A percentile compares a stretch with the other conserved stretches of the same genome.
Evolutionary conservation across 2,888 invertebrate species (phyloP).

Genomic region (Amphimallon solstitiale): DNA sequence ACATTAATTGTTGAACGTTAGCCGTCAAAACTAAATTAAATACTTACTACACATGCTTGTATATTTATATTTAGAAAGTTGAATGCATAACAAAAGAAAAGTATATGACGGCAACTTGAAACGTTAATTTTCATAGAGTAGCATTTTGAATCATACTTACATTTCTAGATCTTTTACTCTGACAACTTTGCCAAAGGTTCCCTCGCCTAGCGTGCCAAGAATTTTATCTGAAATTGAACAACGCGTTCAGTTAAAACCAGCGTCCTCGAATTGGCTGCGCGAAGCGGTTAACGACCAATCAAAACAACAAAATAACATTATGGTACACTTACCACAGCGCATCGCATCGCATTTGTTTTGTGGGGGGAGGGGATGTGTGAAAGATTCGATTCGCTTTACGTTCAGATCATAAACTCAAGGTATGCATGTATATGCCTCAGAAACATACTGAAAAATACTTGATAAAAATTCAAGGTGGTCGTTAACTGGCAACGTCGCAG

Average conservation of each 20-base stretch:
- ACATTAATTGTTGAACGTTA: too few relatives aligned
- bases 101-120: too few relatives aligned
- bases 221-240: conserved; percentile 95
- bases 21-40: too few relatives aligned
- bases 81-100: too few relatives aligned
- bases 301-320: conserved; percentile 7
- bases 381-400: too few relatives aligned
- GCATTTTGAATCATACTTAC: conserved; percentile 69
- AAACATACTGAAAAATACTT: conserved; percentile 25
- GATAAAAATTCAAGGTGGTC: background rate
- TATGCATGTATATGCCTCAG: conserved; percentile 1
- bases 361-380: too few relatives aligned
- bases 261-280: conserved; percentile 2
- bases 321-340: conserved; percentile 14
- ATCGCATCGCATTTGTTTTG: too few relatives aligned
- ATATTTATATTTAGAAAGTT: too few relatives aligned
- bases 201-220: conserved; percentile 98
- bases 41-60: too few relatives aligned
- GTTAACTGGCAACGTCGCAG: background rate
- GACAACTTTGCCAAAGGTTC: conserved; percentile 99
- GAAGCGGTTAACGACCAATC: conserved; percentile 23
- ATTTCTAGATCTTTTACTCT: conserved; percentile 96
- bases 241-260: conserved; percentile 50
- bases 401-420: background rate
- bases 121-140: background rate